Evolutionary conservation across 1,140 invertebrate species (phyloP).

Genomic region (Atta colombica): DNA sequence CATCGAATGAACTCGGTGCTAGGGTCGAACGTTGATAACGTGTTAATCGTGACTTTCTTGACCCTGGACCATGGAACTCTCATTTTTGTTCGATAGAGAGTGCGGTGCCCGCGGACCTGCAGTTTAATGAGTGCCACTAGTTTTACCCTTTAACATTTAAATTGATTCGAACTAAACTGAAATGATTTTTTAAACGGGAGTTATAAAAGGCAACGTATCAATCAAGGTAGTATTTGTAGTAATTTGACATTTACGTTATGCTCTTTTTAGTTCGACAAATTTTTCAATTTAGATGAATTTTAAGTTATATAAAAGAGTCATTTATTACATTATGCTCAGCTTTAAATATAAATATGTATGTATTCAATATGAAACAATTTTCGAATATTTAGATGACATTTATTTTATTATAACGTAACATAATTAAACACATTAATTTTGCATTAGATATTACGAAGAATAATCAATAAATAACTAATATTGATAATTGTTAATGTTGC

Average conservation of each 20-base stretch:
- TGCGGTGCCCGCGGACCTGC: constrained; percentile 31
- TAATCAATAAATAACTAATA: neutral
- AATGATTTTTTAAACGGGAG: constrained; percentile 3
- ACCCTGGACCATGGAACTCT: constrained; percentile 79
- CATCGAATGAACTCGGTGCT: constrained; percentile 77
- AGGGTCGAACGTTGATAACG: constrained; percentile 82
- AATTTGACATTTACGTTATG: constrained; percentile 44
- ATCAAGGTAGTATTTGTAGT: constrained; percentile 38
- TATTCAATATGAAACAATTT: neutral
- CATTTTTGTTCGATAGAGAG: constrained; percentile 76
- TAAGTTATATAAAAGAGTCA: neutral
- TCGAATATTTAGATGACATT: neutral
- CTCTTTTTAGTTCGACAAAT: neutral
- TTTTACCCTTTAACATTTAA: constrained; percentile 54
- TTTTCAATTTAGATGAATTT: neutral
- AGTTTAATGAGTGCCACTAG: constrained; percentile 29
- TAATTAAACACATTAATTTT: constrained; percentile 15
- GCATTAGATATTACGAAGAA: neutral
- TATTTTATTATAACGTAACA: neutral
- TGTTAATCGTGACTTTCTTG: constrained; percentile 81
- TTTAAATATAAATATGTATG: neutral
- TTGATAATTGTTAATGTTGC: constrained; percentile 14
- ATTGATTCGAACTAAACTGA: constrained; percentile 15
- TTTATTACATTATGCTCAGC: neutral
- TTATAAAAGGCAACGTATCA: constrained; percentile 20